Conservation (phyloP, 2,888 invertebrate species). For the Amiota communis region DNA sequence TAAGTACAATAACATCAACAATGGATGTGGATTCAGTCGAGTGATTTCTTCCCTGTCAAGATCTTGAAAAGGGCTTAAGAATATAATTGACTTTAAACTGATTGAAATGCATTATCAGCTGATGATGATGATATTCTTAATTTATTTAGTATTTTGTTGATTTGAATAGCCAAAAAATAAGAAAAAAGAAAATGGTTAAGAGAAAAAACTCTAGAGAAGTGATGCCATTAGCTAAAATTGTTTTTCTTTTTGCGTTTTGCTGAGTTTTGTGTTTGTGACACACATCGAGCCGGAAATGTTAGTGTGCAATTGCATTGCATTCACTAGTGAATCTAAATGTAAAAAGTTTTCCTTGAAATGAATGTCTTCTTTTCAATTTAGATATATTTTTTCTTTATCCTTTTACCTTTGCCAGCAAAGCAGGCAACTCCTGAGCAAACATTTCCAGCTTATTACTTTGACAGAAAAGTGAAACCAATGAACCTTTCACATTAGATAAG, state of each 20-base stretch:
- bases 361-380: neutral
- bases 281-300: slow-evolving; percentile 10
- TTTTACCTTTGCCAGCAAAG: neutral
- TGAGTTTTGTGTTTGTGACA: slow-evolving; percentile 4
- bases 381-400: neutral
- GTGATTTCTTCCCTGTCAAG: too few relatives aligned
- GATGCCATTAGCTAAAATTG: slow-evolving; percentile 3
- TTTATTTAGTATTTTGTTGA: too few relatives aligned
- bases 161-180: too few relatives aligned
- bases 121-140: too few relatives aligned
- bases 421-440: slow-evolving; percentile 44
- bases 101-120: too few relatives aligned
- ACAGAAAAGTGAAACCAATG: slow-evolving; percentile 68
- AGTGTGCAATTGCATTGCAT: slow-evolving; percentile 28
- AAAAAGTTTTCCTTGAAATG: slow-evolving; percentile 11
- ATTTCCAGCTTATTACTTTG: slow-evolving; percentile 67
- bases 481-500: slow-evolving; percentile 67
- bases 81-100: too few relatives aligned
- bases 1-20: too few relatives aligned
- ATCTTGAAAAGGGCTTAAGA: too few relatives aligned
- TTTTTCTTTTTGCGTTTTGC: too few relatives aligned
- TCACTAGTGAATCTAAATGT: slow-evolving; percentile 12
- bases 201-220: neutral
- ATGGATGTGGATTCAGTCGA: too few relatives aligned
- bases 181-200: neutral